Evolutionary conservation across 2,113 vertebrate species (phyloP).

Genomic region (Aramus guarauna): DNA sequence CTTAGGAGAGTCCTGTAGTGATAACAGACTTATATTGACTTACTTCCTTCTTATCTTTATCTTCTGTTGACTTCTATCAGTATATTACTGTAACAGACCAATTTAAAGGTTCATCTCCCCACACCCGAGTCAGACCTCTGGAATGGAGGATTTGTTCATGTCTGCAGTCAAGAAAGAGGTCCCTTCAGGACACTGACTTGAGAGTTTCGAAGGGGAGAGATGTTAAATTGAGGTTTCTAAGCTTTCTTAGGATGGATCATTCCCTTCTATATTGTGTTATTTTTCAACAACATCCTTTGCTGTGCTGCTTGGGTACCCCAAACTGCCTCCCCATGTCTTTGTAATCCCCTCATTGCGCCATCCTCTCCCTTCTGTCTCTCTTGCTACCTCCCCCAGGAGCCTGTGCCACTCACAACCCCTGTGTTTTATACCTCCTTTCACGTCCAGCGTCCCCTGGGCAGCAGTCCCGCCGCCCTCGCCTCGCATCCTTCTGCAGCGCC

Average conservation of each 20-base stretch:
- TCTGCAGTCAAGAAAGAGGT: neutral
- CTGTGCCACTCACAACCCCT: accelerated
- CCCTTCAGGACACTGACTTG: neutral
- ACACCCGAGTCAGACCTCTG: neutral
- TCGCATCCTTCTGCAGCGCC: neutral
- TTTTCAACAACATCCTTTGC: neutral
- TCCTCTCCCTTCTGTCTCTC: neutral
- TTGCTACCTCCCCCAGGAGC: neutral
- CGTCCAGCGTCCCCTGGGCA: neutral
- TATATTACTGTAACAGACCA: neutral
- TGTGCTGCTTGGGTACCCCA: neutral
- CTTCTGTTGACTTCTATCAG: neutral
- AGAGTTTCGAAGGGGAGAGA: neutral
- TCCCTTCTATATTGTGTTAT: neutral
- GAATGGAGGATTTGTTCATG: neutral
- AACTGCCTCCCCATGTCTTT: neutral
- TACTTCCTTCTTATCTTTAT: neutral
- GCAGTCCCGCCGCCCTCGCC: neutral
- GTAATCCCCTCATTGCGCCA: neutral
- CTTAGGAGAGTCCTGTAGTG: neutral
- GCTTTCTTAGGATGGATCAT: neutral
- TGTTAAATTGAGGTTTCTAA: neutral
- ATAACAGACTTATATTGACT: neutral
- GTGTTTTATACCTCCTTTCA: accelerated
- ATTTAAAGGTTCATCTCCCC: neutral